Conservation (phyloP, 2,113 vertebrate genomes). For the Cnemophilus loriae region DNA sequence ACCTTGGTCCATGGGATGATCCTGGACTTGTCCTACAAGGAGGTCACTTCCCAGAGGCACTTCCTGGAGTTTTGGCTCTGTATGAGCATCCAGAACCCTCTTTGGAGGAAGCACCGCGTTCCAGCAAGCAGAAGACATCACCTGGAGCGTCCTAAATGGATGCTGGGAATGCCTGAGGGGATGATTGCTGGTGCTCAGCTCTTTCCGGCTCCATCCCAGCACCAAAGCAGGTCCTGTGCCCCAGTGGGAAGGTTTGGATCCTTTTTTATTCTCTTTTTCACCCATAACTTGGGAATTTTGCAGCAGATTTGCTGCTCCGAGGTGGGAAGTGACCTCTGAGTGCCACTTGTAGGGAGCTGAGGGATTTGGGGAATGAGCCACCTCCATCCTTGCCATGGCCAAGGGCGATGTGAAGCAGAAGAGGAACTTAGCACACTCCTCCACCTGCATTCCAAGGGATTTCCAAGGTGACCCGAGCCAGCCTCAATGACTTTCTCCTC, state of each 20-base stretch:
- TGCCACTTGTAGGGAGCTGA: not conserved
- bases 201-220: not conserved
- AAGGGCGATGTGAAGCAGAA: not conserved
- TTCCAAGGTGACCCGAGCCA: accelerated
- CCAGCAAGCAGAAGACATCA: not conserved
- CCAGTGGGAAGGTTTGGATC: not conserved
- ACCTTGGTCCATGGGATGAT: accelerated
- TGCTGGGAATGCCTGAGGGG: not conserved
- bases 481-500: not conserved
- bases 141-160: not conserved
- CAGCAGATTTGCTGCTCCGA: accelerated
- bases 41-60: not conserved
- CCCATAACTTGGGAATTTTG: not conserved
- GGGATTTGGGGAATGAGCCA: not conserved
- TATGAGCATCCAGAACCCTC: not conserved
- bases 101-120: not conserved
- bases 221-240: not conserved
- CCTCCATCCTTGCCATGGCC: accelerated
- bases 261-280: not conserved
- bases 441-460: not conserved
- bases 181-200: not conserved
- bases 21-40: not conserved
- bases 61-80: not conserved
- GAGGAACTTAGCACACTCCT: not conserved
- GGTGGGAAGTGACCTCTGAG: not conserved